phyloP scores from a whole-genome alignment of 2,113 vertebrate genomes.

The Petrocephalus zakoni region DNA sequence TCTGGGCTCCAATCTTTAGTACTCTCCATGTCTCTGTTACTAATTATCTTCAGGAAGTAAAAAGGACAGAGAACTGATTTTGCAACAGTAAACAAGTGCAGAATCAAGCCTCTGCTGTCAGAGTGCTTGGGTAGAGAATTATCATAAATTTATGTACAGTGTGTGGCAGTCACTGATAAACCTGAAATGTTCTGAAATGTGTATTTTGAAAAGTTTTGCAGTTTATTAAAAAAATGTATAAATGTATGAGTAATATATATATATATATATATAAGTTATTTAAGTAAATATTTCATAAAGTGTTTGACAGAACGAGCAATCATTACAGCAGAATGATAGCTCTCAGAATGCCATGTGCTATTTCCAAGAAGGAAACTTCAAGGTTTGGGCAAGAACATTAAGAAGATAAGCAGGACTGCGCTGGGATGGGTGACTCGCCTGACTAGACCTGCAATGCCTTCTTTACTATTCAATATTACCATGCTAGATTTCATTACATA shows the following conservation, averaged over 20 bases:
- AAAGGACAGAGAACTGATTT: not conserved
- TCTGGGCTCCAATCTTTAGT: not conserved
- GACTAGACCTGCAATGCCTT: not conserved
- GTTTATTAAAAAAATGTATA: not conserved
- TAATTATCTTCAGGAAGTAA: not conserved
- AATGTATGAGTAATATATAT: not conserved
- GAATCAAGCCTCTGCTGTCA: not conserved
- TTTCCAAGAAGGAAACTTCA: not conserved
- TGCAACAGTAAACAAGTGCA: not conserved
- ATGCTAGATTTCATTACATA: not conserved
- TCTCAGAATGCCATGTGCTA: not conserved
- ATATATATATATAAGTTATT: no score
- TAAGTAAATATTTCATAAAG: not conserved
- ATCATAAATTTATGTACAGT: not conserved
- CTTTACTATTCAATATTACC: not conserved
- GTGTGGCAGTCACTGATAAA: not conserved
- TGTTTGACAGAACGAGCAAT: not conserved
- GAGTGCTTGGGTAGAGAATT: not conserved
- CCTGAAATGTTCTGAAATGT: not conserved
- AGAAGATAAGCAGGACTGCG: not conserved
- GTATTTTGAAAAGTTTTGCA: not conserved
- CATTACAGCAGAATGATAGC: not conserved
- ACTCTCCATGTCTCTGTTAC: not conserved
- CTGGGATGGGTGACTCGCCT: not conserved
- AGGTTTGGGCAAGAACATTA: not conserved